A percentile compares a stretch with the other conserved stretches of the same genome.
Evolutionary conservation across 64 coral and sea anemone species (phyloP).

Genomic region (Pocillopora damicornis): DNA sequence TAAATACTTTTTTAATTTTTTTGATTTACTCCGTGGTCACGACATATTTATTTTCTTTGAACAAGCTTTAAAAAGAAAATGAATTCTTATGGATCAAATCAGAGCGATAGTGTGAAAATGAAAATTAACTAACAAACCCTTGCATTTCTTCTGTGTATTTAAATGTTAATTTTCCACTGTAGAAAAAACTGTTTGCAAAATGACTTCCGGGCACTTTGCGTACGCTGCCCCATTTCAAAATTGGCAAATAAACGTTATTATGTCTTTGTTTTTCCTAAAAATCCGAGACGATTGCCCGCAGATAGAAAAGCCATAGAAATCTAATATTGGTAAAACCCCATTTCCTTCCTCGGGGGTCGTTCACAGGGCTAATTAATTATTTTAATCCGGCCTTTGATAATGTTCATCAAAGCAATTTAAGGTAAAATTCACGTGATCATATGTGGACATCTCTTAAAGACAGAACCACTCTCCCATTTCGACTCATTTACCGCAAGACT

Average conservation of each 20-base stretch:
- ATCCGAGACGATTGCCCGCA: conserved; percentile 14
- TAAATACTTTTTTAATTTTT: neutral
- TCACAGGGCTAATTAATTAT: conserved; percentile 34
- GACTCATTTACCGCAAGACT: neutral
- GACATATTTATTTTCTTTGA: neutral
- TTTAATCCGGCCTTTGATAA: conserved; percentile 43
- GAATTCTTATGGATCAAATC: too few species aligned
- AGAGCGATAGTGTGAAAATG: too few species aligned
- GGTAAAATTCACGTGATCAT: conserved; percentile 26
- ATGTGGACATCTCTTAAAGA: conserved; percentile 6
- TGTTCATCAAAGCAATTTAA: conserved; percentile 49
- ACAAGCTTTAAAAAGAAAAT: neutral
- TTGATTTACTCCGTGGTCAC: neutral
- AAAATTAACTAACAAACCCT: conserved; percentile 8
- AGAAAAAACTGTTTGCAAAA: conserved; percentile 41
- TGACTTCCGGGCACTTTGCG: conserved; percentile 45
- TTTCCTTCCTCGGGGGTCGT: conserved; percentile 38
- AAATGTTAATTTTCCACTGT: conserved; percentile 34
- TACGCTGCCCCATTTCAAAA: conserved; percentile 9
- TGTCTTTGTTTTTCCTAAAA: conserved; percentile 37
- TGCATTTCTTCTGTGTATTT: conserved; percentile 2
- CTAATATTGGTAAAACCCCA: conserved; percentile 32
- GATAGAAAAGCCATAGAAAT: conserved; percentile 25
- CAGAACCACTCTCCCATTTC: conserved; percentile 2
- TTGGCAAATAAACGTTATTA: conserved; percentile 38